These are phyloP conservation scores for Eospalax fontanierii DNA, from an alignment of 2,797 vertebrate genomes.

Conservation along the genomic window DNA sequence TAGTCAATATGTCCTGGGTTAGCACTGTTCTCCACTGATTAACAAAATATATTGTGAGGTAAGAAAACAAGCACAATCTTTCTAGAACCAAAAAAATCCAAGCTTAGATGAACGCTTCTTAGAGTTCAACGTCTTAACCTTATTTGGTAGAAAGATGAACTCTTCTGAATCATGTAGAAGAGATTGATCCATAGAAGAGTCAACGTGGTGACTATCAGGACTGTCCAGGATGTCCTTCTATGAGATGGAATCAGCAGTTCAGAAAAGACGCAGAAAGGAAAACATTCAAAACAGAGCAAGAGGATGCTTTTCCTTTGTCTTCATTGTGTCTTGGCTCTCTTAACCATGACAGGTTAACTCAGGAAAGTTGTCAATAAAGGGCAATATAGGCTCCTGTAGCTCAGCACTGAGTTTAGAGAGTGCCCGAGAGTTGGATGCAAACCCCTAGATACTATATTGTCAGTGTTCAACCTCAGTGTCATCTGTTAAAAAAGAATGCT, in stretches of 20 bases:
- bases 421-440: not conserved
- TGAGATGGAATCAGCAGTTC: slow-evolving; percentile 23
- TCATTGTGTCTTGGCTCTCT: not conserved
- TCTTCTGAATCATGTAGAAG: not conserved
- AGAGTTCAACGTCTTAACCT: not conserved
- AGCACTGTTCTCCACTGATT: not conserved
- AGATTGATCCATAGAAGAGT: not conserved
- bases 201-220: not conserved
- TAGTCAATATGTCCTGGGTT: not conserved
- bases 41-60: slow-evolving; percentile 4
- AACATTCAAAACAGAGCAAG: not conserved
- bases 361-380: not conserved
- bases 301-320: not conserved
- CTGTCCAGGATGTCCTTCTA: not conserved
- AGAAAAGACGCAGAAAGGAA: not conserved
- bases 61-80: not conserved
- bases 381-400: not conserved
- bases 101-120: not conserved
- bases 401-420: not conserved
- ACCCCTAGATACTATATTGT: not conserved
- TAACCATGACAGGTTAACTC: not conserved
- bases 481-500: not conserved
- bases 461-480: not conserved
- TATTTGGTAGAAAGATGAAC: not conserved
- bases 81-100: not conserved